Evolutionary conservation across 1,140 invertebrate genomes (phyloP).

Genomic region (Drosophila guanche): DNA sequence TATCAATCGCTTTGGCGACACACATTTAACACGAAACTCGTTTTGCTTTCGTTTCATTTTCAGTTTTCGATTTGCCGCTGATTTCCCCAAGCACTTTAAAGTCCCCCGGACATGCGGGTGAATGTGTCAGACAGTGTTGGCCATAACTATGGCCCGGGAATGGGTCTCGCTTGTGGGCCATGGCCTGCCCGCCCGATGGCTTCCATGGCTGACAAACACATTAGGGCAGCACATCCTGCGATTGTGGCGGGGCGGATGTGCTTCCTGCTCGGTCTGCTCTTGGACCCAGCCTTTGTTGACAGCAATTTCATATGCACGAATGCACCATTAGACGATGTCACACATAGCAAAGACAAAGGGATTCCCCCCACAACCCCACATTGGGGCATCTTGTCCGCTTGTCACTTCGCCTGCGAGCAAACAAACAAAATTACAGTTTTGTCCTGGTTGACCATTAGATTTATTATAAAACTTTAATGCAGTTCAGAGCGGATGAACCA

Average conservation of each 20-base stretch:
- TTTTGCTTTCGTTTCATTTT: slow-evolving; percentile 47
- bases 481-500: not conserved
- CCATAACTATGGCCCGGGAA: slow-evolving; percentile 48
- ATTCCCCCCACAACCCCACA: slow-evolving; percentile 3
- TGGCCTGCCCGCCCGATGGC: slow-evolving; percentile 15
- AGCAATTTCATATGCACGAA: slow-evolving; percentile 76
- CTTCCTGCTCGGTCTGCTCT: slow-evolving; percentile 32
- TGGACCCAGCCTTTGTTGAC: slow-evolving; percentile 55
- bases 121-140: slow-evolving; percentile 51
- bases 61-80: slow-evolving; percentile 67
- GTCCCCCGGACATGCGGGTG: slow-evolving; percentile 16
- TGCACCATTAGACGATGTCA: slow-evolving; percentile 58
- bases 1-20: slow-evolving; percentile 46
- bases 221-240: slow-evolving; percentile 70
- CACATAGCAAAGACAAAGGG: slow-evolving; percentile 49
- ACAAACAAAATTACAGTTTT: slow-evolving; percentile 60
- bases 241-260: slow-evolving; percentile 42
- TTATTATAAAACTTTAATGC: slow-evolving; percentile 59
- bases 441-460: slow-evolving; percentile 58
- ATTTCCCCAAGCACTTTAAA: slow-evolving; percentile 73
- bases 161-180: slow-evolving; percentile 11
- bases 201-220: slow-evolving; percentile 55
- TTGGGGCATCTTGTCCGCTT: not conserved
- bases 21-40: slow-evolving; percentile 54
- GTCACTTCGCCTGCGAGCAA: slow-evolving; percentile 22